A percentile compares a stretch with the other conserved stretches of the same genome.
Conservation (phyloP, 2,797 vertebrate species). For the Caiman crocodilus region DNA sequence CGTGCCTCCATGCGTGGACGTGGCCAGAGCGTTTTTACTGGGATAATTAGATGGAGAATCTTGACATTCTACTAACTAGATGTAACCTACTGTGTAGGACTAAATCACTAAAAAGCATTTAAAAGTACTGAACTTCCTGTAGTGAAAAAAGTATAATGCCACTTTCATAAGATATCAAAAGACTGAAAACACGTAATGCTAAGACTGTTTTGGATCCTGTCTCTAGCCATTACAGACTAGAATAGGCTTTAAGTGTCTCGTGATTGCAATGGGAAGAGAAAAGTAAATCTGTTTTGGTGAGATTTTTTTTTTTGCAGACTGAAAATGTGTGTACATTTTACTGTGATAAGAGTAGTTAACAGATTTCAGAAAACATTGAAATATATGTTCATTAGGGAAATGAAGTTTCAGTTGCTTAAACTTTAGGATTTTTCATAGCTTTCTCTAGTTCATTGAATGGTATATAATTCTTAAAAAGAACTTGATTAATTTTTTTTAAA, state of each 20-base stretch:
- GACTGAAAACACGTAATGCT: background rate
- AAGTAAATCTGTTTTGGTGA: background rate
- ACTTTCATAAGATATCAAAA: background rate
- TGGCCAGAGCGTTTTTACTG: background rate
- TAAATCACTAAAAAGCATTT: background rate
- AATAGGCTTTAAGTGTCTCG: background rate
- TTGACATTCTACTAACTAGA: background rate
- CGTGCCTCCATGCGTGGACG: no score
- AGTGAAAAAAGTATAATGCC: background rate
- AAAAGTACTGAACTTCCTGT: background rate
- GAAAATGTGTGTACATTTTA: background rate
- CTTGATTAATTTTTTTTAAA: background rate
- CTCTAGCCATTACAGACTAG: background rate
- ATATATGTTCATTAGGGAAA: background rate
- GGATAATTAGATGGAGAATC: background rate
- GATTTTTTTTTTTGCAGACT: constrained; percentile 21
- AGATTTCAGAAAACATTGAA: background rate
- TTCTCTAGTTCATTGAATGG: background rate
- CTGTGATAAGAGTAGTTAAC: background rate
- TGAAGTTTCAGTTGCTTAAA: background rate
- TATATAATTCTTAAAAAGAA: background rate
- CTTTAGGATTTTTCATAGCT: background rate
- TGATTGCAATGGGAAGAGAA: background rate
- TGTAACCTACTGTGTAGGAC: background rate
- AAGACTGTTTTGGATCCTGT: background rate